Base-by-base conservation (phyloP, 1,140 invertebrate genomes). In the Formica exsecta region DNA sequence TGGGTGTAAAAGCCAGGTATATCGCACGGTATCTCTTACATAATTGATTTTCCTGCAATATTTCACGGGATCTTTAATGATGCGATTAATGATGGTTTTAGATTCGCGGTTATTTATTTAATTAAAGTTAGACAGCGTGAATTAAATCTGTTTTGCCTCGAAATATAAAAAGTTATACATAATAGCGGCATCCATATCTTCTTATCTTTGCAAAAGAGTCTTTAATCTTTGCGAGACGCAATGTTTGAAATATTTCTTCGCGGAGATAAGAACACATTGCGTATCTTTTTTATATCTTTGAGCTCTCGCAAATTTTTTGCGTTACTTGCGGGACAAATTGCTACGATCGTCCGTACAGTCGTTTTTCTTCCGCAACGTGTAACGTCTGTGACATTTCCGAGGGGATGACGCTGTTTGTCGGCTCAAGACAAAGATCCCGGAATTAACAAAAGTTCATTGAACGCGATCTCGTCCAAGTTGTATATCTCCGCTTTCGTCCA, bases 371-470 rank as follows among this genome's bases (percentile, higher is more conserved):
- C n/a, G 19, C 68, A 36, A 83, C 54, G 51, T 61, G 7, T 41
- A 16, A 81, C 22, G 32, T 83, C 13, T 19, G 25, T 8, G 36
- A 32, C 8, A 29, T 59, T 51, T 44, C 36, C n/a, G 13, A 68
- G 41, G 48, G 9, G 41, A 74, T 74, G 68, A 83, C 68, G 61
- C 38, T 74, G 25, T 74, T 57, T 38, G 25, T 13, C 54, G n/a
- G 13, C 54, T 36, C 25, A 48, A 74, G 68, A 25, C 68, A 29
- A 74, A 44, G 57, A 74, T 74, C 54, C 2, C 7, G 68, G 29
- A 83, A 83, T 83, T 83, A 73, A 38, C n/a, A 36, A 25, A 38
- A 36, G 54, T 83, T 83, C 68, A 83, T 83, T 74, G 54, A 83
- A 83, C 79, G 57, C 9, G 54, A 29, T 54, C 36, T 36, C 48